Conservation (phyloP, 2,113 vertebrate species). For the Trachemys scripta region DNA sequence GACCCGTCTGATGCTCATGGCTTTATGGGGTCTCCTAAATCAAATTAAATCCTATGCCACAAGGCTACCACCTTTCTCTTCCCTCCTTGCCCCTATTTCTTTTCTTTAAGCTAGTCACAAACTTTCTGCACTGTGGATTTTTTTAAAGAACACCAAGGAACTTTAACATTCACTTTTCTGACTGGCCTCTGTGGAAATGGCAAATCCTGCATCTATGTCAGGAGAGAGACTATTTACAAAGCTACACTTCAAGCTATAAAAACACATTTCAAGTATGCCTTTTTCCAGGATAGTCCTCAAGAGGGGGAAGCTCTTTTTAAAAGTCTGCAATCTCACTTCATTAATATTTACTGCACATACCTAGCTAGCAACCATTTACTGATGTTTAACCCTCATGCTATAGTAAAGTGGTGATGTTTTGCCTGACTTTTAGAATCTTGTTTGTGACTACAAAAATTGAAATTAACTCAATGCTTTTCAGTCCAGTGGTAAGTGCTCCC, state of each 20-base stretch:
- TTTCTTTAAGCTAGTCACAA: not conserved
- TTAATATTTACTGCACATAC: conserved; percentile 11
- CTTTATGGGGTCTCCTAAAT: not conserved
- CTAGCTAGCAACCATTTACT: not conserved
- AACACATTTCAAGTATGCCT: not conserved
- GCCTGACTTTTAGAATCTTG: not conserved
- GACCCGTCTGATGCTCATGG: not conserved
- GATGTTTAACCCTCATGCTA: not conserved
- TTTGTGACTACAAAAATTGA: conserved; percentile 24
- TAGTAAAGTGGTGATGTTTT: not conserved
- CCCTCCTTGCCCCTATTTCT: not conserved
- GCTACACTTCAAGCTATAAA: not conserved
- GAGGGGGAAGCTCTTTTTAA: not conserved
- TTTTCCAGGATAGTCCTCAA: conserved; percentile 7
- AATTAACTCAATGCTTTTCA: conserved; percentile 17
- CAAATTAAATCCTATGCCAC: not conserved
- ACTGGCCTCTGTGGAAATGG: not conserved
- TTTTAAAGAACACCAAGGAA: not conserved
- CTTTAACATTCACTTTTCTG: not conserved
- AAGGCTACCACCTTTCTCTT: not conserved
- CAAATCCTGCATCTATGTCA: rapidly evolving
- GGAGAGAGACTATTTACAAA: not conserved
- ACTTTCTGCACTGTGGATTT: not conserved
- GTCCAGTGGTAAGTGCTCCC: not conserved
- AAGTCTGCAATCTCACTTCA: conserved; percentile 8